Base-by-base conservation (phyloP, 2,797 vertebrate species). In the Cyprinodon diabolis region DNA sequence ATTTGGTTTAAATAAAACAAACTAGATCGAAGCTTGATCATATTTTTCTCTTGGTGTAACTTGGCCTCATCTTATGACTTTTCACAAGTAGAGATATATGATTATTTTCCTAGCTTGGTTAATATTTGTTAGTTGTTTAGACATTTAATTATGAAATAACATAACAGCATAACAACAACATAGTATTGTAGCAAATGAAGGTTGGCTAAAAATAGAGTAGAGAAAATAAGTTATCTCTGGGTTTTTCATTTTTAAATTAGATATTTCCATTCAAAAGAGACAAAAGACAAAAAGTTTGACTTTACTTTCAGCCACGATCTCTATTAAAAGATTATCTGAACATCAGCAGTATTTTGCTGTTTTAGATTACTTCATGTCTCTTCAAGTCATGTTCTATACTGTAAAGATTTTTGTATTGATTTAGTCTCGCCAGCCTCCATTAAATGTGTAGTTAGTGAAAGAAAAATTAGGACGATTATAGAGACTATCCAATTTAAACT, bases 351-450 rank as follows among this genome's bases (percentile, higher is more conserved):
- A 40, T 43, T 62, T 40, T 21, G 40, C 40, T 1, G n/a, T 12
- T 63, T 23, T 13, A 63, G 40, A 43, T 63, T 37, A 43, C 37
- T 6, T 63, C 37, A 63, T 43, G 37, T 17, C 17, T 6, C 60
- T 60, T 19, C 6, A n/a, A 63, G 60, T 19, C 60, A n/a, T 17
- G 4, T 62, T 11, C 73, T 30, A 72, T 68, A 37, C 71, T 67
- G 83, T 45, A 3, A 75, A 79, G 48, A 77, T 62, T 54, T 57
- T 57, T 51, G 68, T 83, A 85, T 89, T 84, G 79, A 86, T 88
- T 81, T 79, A 74, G 4, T 9, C 70, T 78, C 86, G 90, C 90
- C 91, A 91, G 60, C 76, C 76, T 69, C 35, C 45, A 88, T 89
- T 90, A 88, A 57, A 88, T 85, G 6, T 79, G 78, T 68, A 66